Evolutionary conservation across 2,797 vertebrate species (phyloP), one percentile per base, ranked within the genome.

Genomic region (Furcifer pardalis): DNA sequence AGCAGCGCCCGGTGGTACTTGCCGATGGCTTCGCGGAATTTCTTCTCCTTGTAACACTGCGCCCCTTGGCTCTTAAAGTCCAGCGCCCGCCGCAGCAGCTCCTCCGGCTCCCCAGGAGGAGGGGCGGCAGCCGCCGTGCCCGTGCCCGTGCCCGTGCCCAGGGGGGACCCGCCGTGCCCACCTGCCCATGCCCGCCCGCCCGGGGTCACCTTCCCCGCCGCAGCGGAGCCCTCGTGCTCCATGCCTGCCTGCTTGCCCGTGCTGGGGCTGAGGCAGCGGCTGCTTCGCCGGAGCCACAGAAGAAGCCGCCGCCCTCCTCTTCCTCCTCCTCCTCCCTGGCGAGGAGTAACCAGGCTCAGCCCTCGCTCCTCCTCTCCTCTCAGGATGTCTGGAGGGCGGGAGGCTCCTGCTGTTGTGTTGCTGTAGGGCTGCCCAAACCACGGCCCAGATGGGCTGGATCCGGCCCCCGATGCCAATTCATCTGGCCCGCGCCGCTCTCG

Each of bases 31-130:
- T 99, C 98, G 68, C 98, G 97, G 97, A 98, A 99, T 96, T 99
- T 99, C 96, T 99, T 99, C 91, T 99, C 98, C 95, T 98, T 98
- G 96, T 99, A 99, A 94, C 98, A 99, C 96, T 99, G 98, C 66
- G 97, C 97, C 76, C 98, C 98, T 93, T 99, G 97, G 94, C 97
- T 96, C 96, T 98, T 98, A 95, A 99, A 99, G 94, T 98, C 98
- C 92, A 98, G 95, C 78, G 98, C 98, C 72, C 98, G 95, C 82
- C 96, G 96, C 91, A 99, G 97, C 79, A 97, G 97, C 92, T 98
- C 98, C 23, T 96, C 97, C 1, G 94, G 90, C 93, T 86, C 90
- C 56, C 91, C 88, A 76, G 82, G 0, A 88, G 87, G 79, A 62
- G 76, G 13, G 30, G 63, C 86, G 79, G 82, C 21, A 10, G 90